Evolutionary conservation across 2,888 invertebrate genomes (phyloP), one percentile per base, ranked within the genome.

Genomic region (Leptogaster cylindrica): DNA sequence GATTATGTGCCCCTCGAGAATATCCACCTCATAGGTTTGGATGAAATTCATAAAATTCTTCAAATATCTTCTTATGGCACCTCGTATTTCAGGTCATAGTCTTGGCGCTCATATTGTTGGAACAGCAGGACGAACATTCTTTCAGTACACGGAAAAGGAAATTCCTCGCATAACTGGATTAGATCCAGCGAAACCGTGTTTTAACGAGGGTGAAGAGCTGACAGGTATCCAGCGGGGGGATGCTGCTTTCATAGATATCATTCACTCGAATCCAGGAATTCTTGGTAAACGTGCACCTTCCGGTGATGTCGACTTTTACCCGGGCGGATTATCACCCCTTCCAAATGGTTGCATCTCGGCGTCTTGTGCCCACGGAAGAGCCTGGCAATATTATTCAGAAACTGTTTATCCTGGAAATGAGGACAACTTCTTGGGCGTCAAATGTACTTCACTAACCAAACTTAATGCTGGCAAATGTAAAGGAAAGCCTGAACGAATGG

Each of bases 101-200:
- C 69, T 80, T 65, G 79, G 79, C 4, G 79, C 80, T 1, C 81
- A 80, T 58, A 78, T 80, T 27, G 75, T 76, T 73, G 79, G 80
- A 12, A 65, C 72, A 1, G 78, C 79, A 4, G 81, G 78, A 0
- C 74, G 78, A 8, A 72, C 73, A 10, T 81, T 78, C 46, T 72
- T 68, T 28, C 68, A 71, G 2, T 58, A 75, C 2, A 78, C 81
- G 1, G 74, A 74, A 3, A 72, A 76, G 50, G 18, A 72, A 7
- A 73, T 80, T 18, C 74, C 75, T 7, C 75, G 79, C 10, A 78
- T 80, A 33, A 81, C 79, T 0, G 80, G 77, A 5, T 70, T 80
- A 16, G 81, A 80, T 74, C 80, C 80, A 2, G 80, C 80, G 2
- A 79, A 77, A 44, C 79, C 78, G 12, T 80, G 79, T 33, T 79